Base-by-base conservation (phyloP, 2,797 vertebrate genomes). In the Odontamblyopus rebecca region DNA sequence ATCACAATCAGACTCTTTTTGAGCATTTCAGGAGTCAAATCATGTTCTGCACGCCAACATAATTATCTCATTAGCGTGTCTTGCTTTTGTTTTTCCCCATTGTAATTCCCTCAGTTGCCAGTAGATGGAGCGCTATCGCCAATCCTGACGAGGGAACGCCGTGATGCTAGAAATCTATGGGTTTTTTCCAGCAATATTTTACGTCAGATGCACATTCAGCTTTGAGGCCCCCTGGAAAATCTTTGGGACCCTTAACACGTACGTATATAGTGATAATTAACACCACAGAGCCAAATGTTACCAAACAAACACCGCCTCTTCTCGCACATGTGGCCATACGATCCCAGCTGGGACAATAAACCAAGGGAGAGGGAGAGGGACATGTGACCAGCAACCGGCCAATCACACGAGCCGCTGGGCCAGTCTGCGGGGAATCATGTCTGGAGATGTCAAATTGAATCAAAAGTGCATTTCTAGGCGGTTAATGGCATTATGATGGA, bases 231-330 rank as follows among this genome's bases (percentile, higher is more conserved):
- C 50, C 50, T 51, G 23, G 8, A n/a, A 38, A 38, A 9, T 9
- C 7, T 23, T 8, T 2, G n/a, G n/a, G 53, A 3, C 7, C n/a
- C 53, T 54, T 54, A 8, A 8, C n/a, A 54, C 2, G n/a, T n/a
- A 7, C n/a, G n/a, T 23, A 8, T n/a, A 3, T 2, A 23, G 19
- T 54, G 7, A 38, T 38, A 38, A 38, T 38, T 38, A 38, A 41
- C 12, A 4, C 41, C 41, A 44, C 13, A 7, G 64, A 68, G 72
- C 77, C 68, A 67, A 83, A 70, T 78, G 81, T 90, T 86, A 87
- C 76, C 82, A 86, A 84, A 92, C 74, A 84, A 6, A 54, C 60
- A 23, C 75, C 59, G 62, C 71, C 72, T 61, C 69, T 65, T 16
- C 12, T 72, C 2, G 70, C 82, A 87, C 82, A 82, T 81, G 83